Conservation (phyloP, 2,797 vertebrate species). For the Aldrovandia affinis region DNA sequence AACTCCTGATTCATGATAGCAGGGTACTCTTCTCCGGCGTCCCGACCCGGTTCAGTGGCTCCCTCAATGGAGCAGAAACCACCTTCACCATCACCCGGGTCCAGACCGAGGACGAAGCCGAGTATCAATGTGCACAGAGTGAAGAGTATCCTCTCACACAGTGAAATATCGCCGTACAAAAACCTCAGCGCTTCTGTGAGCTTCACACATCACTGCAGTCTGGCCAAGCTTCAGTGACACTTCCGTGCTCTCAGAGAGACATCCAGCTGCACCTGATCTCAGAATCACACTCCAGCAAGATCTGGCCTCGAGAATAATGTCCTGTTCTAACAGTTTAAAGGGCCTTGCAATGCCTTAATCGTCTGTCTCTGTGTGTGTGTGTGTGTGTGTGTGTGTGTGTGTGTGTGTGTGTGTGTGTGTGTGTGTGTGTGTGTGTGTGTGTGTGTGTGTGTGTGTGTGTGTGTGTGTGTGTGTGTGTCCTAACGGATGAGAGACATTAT, state of each 20-base stretch:
- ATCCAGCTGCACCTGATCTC: background rate
- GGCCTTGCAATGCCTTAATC: too few relatives aligned
- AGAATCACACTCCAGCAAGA: background rate
- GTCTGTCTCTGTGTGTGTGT: too few relatives aligned
- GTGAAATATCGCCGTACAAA: slow-evolving; percentile 33
- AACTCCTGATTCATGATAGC: slow-evolving; percentile 9
- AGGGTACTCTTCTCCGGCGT: background rate
- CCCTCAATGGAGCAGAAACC: background rate
- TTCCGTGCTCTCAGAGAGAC: background rate
- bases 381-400: too few relatives aligned
- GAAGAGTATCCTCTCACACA: slow-evolving; percentile 2
- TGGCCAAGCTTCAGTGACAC: background rate
- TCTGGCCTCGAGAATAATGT: too few relatives aligned
- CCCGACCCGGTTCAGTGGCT: slow-evolving; percentile 28
- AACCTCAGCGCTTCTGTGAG: background rate
- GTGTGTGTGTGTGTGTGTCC: too few relatives aligned
- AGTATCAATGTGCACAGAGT: background rate
- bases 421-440: too few relatives aligned
- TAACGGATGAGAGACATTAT: too few relatives aligned
- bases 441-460: too few relatives aligned
- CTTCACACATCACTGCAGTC: too few relatives aligned
- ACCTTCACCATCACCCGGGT: slow-evolving; percentile 12
- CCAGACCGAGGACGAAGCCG: slow-evolving; percentile 31
- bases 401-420: too few relatives aligned
- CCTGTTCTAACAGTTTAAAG: too few relatives aligned